These are phyloP conservation scores for Pristionchus pacificus DNA, from an alignment of 1,140 invertebrate genomes.

Conservation along the genomic window DNA sequence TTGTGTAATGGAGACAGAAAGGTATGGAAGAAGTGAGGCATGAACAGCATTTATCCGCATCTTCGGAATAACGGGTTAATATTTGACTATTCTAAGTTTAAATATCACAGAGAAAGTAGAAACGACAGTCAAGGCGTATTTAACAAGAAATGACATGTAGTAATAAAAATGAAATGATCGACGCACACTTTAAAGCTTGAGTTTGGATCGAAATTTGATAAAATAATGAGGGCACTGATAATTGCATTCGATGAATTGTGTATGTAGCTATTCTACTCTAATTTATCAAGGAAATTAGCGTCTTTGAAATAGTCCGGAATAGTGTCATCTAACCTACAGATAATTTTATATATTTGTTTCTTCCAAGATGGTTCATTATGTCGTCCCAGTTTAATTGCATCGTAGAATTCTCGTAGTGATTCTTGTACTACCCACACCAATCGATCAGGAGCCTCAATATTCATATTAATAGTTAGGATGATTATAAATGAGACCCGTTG, in stretches of 20 bases:
- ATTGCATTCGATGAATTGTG: too few relatives aligned
- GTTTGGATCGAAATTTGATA: too few relatives aligned
- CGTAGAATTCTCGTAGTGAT: constrained; percentile 95
- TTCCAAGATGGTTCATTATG: constrained; percentile 99
- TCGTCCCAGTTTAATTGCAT: constrained; percentile 87
- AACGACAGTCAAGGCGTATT: neutral
- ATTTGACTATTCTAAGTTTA: constrained; percentile 1
- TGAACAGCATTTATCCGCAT: too few relatives aligned
- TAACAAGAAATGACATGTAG: constrained; percentile 7
- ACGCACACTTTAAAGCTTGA: neutral
- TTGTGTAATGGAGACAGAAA: too few relatives aligned
- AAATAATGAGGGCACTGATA: too few relatives aligned
- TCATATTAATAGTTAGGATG: neutral
- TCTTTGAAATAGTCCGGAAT: constrained; percentile 99
- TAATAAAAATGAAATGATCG: neutral
- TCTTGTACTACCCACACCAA: constrained; percentile 94
- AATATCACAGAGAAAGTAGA: neutral
- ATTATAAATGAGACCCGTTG: neutral
- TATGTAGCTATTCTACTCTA: too few relatives aligned
- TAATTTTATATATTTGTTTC: constrained; percentile 98
- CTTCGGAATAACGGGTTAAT: too few relatives aligned
- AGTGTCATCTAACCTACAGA: constrained; percentile 92
- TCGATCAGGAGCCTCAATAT: constrained; percentile 83
- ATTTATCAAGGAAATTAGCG: constrained; percentile 95
- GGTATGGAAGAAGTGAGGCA: too few relatives aligned